Evolutionary conservation across 2,888 invertebrate species (phyloP).

Genomic region (Ectropis crepuscularia): DNA sequence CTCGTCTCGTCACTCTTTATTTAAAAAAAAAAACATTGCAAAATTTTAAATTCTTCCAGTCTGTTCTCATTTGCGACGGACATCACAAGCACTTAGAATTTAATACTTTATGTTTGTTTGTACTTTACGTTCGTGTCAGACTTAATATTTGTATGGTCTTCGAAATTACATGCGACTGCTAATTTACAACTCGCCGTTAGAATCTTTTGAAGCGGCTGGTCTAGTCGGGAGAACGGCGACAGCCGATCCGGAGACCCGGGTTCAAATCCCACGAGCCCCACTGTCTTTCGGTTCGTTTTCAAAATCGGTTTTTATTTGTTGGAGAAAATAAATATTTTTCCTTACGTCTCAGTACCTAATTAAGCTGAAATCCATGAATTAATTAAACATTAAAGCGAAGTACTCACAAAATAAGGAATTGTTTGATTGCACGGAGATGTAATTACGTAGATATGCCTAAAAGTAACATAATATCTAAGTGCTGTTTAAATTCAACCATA

Average conservation of each 20-base stretch:
- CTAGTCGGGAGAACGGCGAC: too few relatives aligned
- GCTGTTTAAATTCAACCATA: constrained; percentile 12
- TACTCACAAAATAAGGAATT: too few relatives aligned
- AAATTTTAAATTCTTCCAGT: not conserved
- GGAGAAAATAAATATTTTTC: too few relatives aligned
- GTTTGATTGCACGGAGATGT: constrained; percentile 8
- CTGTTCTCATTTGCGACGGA: constrained; percentile 3
- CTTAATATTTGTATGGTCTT: constrained; percentile 4
- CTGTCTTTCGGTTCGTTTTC: too few relatives aligned
- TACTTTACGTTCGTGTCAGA: constrained; percentile 9
- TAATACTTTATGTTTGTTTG: constrained; percentile 1
- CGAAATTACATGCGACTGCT: not conserved
- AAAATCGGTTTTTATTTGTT: too few relatives aligned
- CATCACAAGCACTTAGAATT: constrained; percentile 4
- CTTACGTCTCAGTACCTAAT: too few relatives aligned
- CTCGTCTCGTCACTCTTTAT: too few relatives aligned
- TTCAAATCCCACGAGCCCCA: too few relatives aligned
- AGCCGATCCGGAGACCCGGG: too few relatives aligned
- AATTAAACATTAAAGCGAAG: too few relatives aligned
- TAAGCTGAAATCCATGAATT: too few relatives aligned
- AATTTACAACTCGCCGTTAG: not conserved
- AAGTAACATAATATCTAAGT: constrained; percentile 18
- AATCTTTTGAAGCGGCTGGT: not conserved
- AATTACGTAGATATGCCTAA: constrained; percentile 18
- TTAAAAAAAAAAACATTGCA: too few relatives aligned